These are phyloP conservation scores for Emys orbicularis DNA, from an alignment of 2,797 vertebrate species.

Conservation along the genomic window DNA sequence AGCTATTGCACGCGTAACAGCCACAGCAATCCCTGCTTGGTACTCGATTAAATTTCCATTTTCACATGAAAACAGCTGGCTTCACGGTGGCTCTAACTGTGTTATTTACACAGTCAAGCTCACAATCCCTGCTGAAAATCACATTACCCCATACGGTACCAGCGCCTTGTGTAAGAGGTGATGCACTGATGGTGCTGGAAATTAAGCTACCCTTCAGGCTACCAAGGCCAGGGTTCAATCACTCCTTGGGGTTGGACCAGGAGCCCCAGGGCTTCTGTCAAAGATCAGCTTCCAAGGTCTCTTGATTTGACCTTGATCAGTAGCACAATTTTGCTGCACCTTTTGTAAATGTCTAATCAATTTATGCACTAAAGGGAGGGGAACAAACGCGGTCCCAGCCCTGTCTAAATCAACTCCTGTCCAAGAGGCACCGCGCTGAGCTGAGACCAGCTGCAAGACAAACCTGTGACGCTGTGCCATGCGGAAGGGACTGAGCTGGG, in stretches of 20 bases:
- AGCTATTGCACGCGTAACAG: background rate
- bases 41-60: slow-evolving; percentile 71
- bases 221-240: background rate
- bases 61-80: slow-evolving; percentile 72
- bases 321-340: background rate
- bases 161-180: background rate
- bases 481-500: background rate
- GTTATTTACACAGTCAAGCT: slow-evolving; percentile 71
- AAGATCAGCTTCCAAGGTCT: background rate
- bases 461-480: background rate
- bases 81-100: slow-evolving; percentile 69
- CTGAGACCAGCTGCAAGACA: background rate
- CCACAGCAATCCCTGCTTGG: slow-evolving; percentile 38
- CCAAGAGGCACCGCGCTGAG: background rate
- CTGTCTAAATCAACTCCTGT: background rate
- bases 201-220: background rate
- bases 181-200: rapidly evolving
- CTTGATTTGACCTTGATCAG: background rate
- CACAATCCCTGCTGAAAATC: slow-evolving; percentile 59
- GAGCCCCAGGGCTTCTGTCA: background rate
- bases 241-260: background rate
- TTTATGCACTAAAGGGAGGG: background rate
- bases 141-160: background rate
- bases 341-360: background rate
- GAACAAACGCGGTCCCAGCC: background rate